phyloP scores from a whole-genome alignment of 2,888 invertebrate species.

The Brenthis ino region DNA sequence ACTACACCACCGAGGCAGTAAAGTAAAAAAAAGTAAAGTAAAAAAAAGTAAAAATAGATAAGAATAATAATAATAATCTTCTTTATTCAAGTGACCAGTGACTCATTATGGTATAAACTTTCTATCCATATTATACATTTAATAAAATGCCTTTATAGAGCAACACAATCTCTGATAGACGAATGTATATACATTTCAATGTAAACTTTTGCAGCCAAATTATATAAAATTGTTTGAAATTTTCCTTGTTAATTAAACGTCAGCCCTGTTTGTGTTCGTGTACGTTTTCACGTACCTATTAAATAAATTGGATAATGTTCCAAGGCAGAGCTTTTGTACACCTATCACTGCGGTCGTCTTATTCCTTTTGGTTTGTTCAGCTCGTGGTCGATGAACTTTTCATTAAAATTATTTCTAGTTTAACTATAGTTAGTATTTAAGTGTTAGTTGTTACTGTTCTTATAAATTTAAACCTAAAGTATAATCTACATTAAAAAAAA shows the following conservation, averaged over 20 bases:
- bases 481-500: no score
- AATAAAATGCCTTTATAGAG: not conserved
- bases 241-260: slow-evolving; percentile 43
- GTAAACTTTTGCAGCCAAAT: slow-evolving; percentile 10
- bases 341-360: slow-evolving; percentile 17
- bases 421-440: not conserved
- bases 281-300: slow-evolving; percentile 38
- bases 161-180: not conserved
- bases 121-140: not conserved
- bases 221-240: slow-evolving; percentile 18
- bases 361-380: slow-evolving; percentile 26
- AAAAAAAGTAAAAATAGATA: no score
- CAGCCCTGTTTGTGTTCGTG: slow-evolving; percentile 48
- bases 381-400: slow-evolving; percentile 17
- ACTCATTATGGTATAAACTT: no score
- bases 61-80: no score
- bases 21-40: no score
- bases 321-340: slow-evolving; percentile 18
- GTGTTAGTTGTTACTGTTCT: no score
- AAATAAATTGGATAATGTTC: slow-evolving; percentile 49
- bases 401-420: slow-evolving; percentile 20
- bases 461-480: no score
- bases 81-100: no score
- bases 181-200: no score
- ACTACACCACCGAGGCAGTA: no score